These are phyloP conservation scores for Danionella dracula DNA, from an alignment of 2,797 vertebrate species.

Conservation along the genomic window DNA sequence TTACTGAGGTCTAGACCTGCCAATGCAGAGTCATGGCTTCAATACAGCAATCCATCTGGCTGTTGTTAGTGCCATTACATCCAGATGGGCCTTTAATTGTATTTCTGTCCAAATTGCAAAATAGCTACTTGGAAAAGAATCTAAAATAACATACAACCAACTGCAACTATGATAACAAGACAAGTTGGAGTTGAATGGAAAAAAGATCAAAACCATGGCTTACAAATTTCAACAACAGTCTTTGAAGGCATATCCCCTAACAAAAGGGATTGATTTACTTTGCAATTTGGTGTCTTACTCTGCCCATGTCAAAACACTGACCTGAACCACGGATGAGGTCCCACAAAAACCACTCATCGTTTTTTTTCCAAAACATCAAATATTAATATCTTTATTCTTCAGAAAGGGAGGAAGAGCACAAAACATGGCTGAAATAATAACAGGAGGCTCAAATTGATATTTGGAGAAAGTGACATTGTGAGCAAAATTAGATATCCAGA, in stretches of 20 bases:
- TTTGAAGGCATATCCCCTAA: slow-evolving; percentile 84
- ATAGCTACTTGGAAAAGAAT: slow-evolving; percentile 97
- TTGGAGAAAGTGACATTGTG: slow-evolving; percentile 60
- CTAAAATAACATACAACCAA: slow-evolving; percentile 99
- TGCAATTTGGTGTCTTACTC: slow-evolving; percentile 80
- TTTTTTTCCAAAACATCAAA: slow-evolving; percentile 76
- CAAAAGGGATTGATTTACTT: slow-evolving; percentile 83
- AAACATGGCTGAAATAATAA: slow-evolving; percentile 51
- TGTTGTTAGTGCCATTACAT: slow-evolving; percentile 90
- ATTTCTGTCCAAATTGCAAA: slow-evolving; percentile 98
- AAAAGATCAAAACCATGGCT: slow-evolving; percentile 85
- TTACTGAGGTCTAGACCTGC: slow-evolving; percentile 72
- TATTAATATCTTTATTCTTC: slow-evolving; percentile 73
- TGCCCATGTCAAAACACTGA: slow-evolving; percentile 68
- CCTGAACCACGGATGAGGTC: slow-evolving; percentile 72
- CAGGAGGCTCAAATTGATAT: slow-evolving; percentile 63
- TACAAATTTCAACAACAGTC: slow-evolving; percentile 79
- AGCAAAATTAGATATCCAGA: slow-evolving; percentile 58
- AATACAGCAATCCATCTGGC: slow-evolving; percentile 88
- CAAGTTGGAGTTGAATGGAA: slow-evolving; percentile 85
- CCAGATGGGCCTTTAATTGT: slow-evolving; percentile 98
- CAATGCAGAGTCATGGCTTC: slow-evolving; percentile 85
- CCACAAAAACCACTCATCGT: slow-evolving; percentile 67
- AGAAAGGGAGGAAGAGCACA: slow-evolving; percentile 43
- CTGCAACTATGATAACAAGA: slow-evolving; percentile 97